These are phyloP conservation scores for Neuroscelio doddi DNA, from an alignment of 2,888 invertebrate genomes.

Conservation along the genomic window DNA sequence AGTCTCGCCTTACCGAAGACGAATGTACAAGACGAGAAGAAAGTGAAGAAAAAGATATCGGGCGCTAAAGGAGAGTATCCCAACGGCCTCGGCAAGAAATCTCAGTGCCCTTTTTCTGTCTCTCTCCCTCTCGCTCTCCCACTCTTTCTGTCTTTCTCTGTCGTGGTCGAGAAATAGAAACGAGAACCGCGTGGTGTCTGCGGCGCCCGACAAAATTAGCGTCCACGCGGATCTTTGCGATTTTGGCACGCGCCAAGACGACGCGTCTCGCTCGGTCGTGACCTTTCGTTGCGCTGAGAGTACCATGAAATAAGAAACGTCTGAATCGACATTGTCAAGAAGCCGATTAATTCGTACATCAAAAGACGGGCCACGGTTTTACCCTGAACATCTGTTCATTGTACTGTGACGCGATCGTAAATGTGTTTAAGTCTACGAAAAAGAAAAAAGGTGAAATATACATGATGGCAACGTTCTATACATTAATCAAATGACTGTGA, in stretches of 20 bases:
- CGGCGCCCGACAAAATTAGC: constrained; percentile 67
- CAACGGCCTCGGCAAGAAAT: constrained; percentile 6
- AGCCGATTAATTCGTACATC: not conserved
- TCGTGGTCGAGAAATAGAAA: constrained; percentile 58
- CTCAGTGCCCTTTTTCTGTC: not conserved
- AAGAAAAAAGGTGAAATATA: too few species aligned
- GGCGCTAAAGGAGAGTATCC: constrained; percentile 15
- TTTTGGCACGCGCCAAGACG: constrained; percentile 55
- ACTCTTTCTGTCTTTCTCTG: constrained; percentile 9
- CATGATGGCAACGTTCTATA: too few species aligned
- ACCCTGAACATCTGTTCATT: not conserved
- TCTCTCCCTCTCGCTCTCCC: constrained; percentile 1
- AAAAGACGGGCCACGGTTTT: not conserved
- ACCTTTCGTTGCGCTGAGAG: constrained; percentile 14
- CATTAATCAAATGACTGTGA: too few species aligned
- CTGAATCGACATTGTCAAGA: constrained; percentile 2
- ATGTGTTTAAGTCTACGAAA: too few species aligned
- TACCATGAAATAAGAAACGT: not conserved
- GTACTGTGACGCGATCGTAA: too few species aligned
- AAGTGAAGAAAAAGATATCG: constrained; percentile 13
- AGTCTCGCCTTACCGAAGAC: constrained; percentile 8
- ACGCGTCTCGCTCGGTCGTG: constrained; percentile 22
- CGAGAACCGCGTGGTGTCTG: constrained; percentile 69
- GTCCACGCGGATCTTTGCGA: constrained; percentile 66
- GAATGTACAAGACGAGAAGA: constrained; percentile 5